These are phyloP conservation scores for Synergus gifuensis DNA, from an alignment of 2,888 invertebrate species.

Conservation along the genomic window DNA sequence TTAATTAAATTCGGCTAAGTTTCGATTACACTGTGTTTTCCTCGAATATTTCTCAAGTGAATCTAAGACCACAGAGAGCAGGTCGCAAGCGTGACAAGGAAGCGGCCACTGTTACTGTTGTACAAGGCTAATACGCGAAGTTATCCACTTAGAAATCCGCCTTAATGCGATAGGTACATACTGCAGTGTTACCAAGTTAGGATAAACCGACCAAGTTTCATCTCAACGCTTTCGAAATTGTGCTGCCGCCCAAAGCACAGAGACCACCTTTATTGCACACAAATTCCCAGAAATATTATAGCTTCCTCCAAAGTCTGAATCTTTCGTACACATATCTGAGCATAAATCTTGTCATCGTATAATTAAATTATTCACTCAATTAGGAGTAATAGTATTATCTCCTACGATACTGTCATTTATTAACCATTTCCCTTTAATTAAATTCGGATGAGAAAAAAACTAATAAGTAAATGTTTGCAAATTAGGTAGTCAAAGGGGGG, in stretches of 20 bases:
- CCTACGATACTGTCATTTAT: background rate
- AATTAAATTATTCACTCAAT: conserved; percentile 10
- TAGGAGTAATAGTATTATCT: background rate
- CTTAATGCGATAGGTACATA: conserved; percentile 62
- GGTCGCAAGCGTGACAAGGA: conserved; percentile 46
- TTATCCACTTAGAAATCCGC: conserved; percentile 74
- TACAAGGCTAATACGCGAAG: conserved; percentile 69
- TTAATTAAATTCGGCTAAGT: conserved; percentile 4
- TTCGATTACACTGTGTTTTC: conserved; percentile 20
- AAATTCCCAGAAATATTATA: conserved; percentile 51
- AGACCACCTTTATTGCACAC: conserved; percentile 56
- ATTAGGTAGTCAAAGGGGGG: no score
- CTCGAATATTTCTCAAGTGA: conserved; percentile 35
- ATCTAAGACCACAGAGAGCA: conserved; percentile 46
- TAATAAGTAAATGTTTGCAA: no score
- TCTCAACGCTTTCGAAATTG: conserved; percentile 57
- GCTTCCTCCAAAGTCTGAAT: background rate
- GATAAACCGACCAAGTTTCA: conserved; percentile 66
- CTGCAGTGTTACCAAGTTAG: conserved; percentile 64
- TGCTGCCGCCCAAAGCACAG: conserved; percentile 49
- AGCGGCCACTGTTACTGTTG: conserved; percentile 48
- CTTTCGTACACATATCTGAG: background rate
- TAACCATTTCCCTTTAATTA: no score
- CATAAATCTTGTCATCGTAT: background rate
- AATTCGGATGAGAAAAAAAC: no score